Evolutionary conservation across 2,888 invertebrate genomes (phyloP), one percentile per base, ranked within the genome.

Genomic region (Amphipoea lucens): DNA sequence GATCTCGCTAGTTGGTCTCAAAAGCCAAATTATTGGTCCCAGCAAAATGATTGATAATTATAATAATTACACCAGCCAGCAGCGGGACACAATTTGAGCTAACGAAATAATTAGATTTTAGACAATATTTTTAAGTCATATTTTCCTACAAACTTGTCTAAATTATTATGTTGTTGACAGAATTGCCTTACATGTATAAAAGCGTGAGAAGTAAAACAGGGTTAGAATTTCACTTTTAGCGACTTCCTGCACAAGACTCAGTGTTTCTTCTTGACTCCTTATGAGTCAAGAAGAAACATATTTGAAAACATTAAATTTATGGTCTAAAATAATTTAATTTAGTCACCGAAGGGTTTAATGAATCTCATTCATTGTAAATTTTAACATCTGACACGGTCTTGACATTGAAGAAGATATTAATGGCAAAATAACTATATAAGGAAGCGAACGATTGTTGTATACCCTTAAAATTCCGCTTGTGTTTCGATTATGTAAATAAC

Each of bases 401-500:
- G 80, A 87, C 77, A 82, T 79, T 89, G 79, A 82, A 51, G 36
- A 75, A 65, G 17, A 80, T 87, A 71, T 74, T 65, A 76, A 84
- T 76, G 68, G 54, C 76, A 51, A 78, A 73, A 76, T 54, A 71
- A 57, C 69, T 70, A 54, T 51, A 68, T 68, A 81, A 83, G 81
- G 76, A 73, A 74, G 67, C 29, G n/a, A 78, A 60, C 69, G 83
- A 80, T 83, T 85, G 51, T 83, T 67, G 66, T 80, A 67, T 84
- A 74, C 75, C 70, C 84, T 91, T 91, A 87, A 84, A 88, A 91
- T 90, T 90, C 89, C 65, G 77, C 70, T 77, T 84, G 87, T 77
- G 90, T 87, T 84, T 92, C 89, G 87, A 89, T 88, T 91, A 93
- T 93, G 91, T 88, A 92, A 92, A 93, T 92, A 60, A 82, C 78